A percentile compares a stretch with the other conserved stretches of the same genome.
Evolutionary conservation across 1,140 invertebrate species (phyloP).

Genomic region (Aphelinus atriplicis): DNA sequence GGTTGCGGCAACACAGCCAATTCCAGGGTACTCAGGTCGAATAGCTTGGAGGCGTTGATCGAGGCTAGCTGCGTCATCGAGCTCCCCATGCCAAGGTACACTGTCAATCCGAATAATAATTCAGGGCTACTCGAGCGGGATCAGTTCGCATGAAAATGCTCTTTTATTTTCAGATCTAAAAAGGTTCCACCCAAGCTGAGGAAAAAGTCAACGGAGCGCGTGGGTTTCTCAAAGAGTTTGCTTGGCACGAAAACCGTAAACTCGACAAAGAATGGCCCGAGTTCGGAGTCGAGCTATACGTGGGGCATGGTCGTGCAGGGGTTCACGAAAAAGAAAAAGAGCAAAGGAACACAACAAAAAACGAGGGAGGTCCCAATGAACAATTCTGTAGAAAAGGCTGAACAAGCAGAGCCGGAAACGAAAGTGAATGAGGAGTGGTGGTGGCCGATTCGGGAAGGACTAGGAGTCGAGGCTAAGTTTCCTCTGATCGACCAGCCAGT

Average conservation of each 20-base stretch:
- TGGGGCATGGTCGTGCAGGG: constrained; percentile 63
- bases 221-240: constrained; percentile 58
- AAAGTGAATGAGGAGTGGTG: constrained; percentile 52
- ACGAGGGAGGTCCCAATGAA: constrained; percentile 6
- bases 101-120: background rate
- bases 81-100: constrained; percentile 70
- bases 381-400: too few relatives aligned
- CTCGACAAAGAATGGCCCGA: constrained; percentile 17
- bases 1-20: constrained; percentile 45
- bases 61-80: constrained; percentile 68
- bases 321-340: constrained; percentile 52
- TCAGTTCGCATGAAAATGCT: too few relatives aligned
- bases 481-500: constrained; percentile 75
- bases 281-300: constrained; percentile 49
- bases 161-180: constrained; percentile 50
- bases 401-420: constrained; percentile 23
- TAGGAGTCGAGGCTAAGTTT: constrained; percentile 53
- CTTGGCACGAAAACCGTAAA: constrained; percentile 46
- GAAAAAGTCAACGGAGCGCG: constrained; percentile 39
- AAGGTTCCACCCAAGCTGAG: constrained; percentile 26
- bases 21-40: constrained; percentile 43
- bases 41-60: constrained; percentile 57
- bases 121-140: constrained; percentile 36
- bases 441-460: constrained; percentile 58
- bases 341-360: constrained; percentile 34